Evolutionary conservation across 2,113 vertebrate species (phyloP), one percentile per base, ranked within the genome.

Genomic region (Nyctibius bracteatus): DNA sequence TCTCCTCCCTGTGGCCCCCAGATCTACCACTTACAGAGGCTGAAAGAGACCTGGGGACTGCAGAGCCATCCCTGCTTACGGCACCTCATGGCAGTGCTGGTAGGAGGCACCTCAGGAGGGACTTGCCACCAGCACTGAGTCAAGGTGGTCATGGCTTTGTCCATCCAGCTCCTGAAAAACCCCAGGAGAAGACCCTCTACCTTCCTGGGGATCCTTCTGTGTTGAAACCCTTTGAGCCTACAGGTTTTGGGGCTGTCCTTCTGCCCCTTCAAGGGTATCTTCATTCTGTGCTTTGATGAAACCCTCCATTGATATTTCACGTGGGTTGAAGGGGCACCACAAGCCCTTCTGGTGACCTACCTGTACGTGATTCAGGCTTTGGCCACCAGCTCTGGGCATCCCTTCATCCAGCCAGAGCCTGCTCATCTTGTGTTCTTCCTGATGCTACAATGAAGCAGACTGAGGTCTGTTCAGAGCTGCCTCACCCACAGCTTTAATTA

Each of bases 61-160:
- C 1, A 0, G 44, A 73, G 27, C 6, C 21, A 35, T 12, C 10
- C 62, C 44, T 21, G 4, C 10, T 33, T 46, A 6, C 0, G 2
- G 41, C 27, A 62, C 22, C 11, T 35, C 35, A 44, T n/a, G 17
- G 35, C 52, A 73, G 35, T 2, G 0, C 47, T 62, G 28, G 19
- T 73, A 8, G 41, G 14, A 78, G 39, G 71, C 20, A 74, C 23
- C 51, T 43, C 30, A 71, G 71, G 33, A 75, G 44, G 14, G 39
- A 55, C 31, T 16, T 73, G 35, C 11, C 66, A 49, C 37, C 77
- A 83, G 0, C 37, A 44, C 27, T 9, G 22, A 33, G 19, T 47
- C 71, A 66, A 47, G 27, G 39, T 24, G 33, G 17, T 46, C 33
- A n/a, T 33, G 13, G 22, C 52, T 75, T 85, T 81, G 44, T 41